Base-by-base conservation (phyloP, 30 jellyfish, hydroid and myxozoan genomes). In the Hydractinia symbiolongicarpus region DNA sequence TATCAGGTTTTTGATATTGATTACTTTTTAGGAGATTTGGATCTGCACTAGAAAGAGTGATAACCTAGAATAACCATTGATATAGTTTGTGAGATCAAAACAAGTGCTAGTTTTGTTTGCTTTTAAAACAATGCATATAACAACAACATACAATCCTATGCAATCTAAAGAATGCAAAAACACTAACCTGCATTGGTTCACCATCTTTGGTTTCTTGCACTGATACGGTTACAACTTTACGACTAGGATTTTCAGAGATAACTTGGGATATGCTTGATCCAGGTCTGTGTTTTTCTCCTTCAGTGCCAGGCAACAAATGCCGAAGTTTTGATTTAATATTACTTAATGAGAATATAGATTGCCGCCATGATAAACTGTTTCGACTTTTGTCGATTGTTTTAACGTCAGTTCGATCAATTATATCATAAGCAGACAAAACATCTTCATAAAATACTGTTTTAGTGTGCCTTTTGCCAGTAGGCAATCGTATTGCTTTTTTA, bases 341-440 rank as follows among this genome's bases (percentile, higher is more conserved):
- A n/a, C 52, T 51, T 51, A 64, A 64, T 13, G 74, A 64, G 40
- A 64, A 64, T n/a, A 64, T 6, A n/a, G 74, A 64, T 6, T 13
- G 9, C 9, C 15, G 19, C 17, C 79, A 76, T 7, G 55, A 17
- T 51, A 83, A 14, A 79, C 30, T 66, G 73, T n/a, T 61, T 79
- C 15, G 17, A 30, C 50, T 79, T 79, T 61, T 62, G 44, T 30
- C 44, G 15, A 79, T 62, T 79, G 64, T 69, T 79, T 79, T 79
- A n/a, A 66, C 82, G 16, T 79, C 87, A n/a, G 69, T 79, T 50
- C 87, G 73, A 61, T 79, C 87, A 20, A 79, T 79, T 21, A 79
- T 79, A 79, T 79, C 87, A 50, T 79, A 79, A 8, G 80, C 83
- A 9, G 67, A 50, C 49, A 79, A 79, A 16, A 79, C 54, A 67